phyloP scores from a whole-genome alignment of 2,797 vertebrate genomes.

The Neostethus bicornis region DNA sequence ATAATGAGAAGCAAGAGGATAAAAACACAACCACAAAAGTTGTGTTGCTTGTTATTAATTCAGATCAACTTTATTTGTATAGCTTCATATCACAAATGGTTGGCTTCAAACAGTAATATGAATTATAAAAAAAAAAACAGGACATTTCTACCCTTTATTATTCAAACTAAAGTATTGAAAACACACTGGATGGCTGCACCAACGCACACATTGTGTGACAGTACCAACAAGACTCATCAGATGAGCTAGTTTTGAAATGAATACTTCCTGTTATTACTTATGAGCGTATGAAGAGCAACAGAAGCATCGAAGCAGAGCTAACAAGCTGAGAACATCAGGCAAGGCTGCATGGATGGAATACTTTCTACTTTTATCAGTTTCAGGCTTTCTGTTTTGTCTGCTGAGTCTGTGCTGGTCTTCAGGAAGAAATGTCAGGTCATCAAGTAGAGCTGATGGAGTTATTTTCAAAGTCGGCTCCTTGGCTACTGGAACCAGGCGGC shows the following conservation, averaged over 20 bases:
- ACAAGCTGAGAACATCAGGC: constrained; percentile 11
- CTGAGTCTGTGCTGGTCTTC: constrained; percentile 46
- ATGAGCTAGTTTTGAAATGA: background rate
- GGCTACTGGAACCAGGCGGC: constrained; percentile 25
- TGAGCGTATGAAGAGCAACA: constrained; percentile 1
- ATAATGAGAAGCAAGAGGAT: constrained; percentile 24
- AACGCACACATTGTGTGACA: constrained; percentile 7
- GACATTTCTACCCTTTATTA: too few species aligned
- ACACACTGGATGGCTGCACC: constrained; percentile 13
- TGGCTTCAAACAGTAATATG: too few species aligned
- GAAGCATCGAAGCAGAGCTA: constrained; percentile 15
- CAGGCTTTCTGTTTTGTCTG: constrained; percentile 69
- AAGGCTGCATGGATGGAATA: constrained; percentile 54
- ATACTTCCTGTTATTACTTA: background rate
- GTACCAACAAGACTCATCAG: background rate
- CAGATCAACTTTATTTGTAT: too few species aligned
- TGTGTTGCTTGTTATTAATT: constrained; percentile 23
- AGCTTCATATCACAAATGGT: too few species aligned
- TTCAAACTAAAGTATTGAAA: constrained; percentile 43
- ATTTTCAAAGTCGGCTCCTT: constrained; percentile 48
- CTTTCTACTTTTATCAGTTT: constrained; percentile 69
- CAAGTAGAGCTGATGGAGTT: constrained; percentile 44
- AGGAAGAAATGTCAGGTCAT: constrained; percentile 62
- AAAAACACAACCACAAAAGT: constrained; percentile 32
- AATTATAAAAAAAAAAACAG: too few species aligned